Base-by-base conservation (phyloP, 1,140 invertebrate genomes). In the Aradophagus sp. region DNA sequence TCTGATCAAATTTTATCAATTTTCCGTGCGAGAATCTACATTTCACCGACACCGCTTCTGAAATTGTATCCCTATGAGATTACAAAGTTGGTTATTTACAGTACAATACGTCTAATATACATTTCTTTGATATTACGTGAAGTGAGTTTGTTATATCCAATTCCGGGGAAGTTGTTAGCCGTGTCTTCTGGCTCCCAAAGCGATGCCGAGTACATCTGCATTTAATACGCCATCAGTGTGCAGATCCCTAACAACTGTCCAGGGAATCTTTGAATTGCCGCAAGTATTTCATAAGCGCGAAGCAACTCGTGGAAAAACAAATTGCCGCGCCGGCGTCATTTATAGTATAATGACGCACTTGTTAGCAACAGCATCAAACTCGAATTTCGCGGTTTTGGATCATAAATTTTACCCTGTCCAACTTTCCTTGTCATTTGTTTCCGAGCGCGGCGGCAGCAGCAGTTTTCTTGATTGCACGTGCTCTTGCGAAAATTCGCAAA, bases 101-200 rank as follows among this genome's bases (percentile, higher is more conserved):
- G 15, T 29, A 45, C 15, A 61, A 56, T 55, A 56, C 35, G 29
- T 61, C 50, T 62, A 55, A 56, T 69, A 55, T 26, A 55, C 41
- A 29, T 56, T 69, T 69, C 66, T 69, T 69, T 69, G 56, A 50
- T 50, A 50, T 44, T 69, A 35, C 38, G 36, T 20, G 32, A 34
- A 47, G 35, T 32, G 20, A 39, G 29, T 31, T 3, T 36, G 34
- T 62, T 62, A 35, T 17, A 38, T 35, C 19, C 50, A 38, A 61
- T 61, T 69, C 31, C 19, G 11, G 16, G 17, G 7, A 55, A 69
- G 56, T 55, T 69, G 55, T 52, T 35, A 34, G 17, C 17, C 29
- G 11, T 14, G 16, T 34, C 29, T 53, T 67, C 38, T 26, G 42
- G 42, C 55, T 58, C 55, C 55, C 55, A n/a, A 45, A 14, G 55